Conservation (phyloP, 1,140 invertebrate species). For the Atta texana region DNA sequence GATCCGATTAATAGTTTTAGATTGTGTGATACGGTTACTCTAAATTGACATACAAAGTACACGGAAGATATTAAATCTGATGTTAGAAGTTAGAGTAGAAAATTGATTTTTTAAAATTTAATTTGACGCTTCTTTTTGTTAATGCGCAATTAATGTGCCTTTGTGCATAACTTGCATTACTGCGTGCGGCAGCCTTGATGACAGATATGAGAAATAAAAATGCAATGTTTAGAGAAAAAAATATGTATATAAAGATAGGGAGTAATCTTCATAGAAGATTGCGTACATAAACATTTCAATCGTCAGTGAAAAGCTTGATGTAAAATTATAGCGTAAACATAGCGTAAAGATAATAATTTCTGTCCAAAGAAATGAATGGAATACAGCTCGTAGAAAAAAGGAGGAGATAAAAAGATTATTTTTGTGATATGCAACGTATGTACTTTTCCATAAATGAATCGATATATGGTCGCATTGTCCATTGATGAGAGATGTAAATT, state of each 20-base stretch:
- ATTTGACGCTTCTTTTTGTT: too few relatives aligned
- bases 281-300: neutral
- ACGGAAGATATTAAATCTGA: too few relatives aligned
- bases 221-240: neutral
- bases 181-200: too few relatives aligned
- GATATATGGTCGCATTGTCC: neutral
- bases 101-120: too few relatives aligned
- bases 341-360: neutral
- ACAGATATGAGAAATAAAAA: neutral
- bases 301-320: neutral
- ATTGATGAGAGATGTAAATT: conserved; percentile 30
- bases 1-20: too few relatives aligned
- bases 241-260: neutral
- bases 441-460: conserved; percentile 16
- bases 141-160: too few relatives aligned
- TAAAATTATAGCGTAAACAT: conserved; percentile 5
- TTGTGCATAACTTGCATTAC: too few relatives aligned
- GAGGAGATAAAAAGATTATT: conserved; percentile 9
- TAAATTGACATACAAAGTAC: too few relatives aligned
- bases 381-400: neutral
- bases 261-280: neutral
- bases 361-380: neutral
- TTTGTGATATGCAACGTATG: neutral
- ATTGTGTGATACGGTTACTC: too few relatives aligned
- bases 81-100: too few relatives aligned